Conservation (phyloP, 37 sponge, comb jelly and placozoan genomes). For the Cliona cf. orientalis region DNA sequence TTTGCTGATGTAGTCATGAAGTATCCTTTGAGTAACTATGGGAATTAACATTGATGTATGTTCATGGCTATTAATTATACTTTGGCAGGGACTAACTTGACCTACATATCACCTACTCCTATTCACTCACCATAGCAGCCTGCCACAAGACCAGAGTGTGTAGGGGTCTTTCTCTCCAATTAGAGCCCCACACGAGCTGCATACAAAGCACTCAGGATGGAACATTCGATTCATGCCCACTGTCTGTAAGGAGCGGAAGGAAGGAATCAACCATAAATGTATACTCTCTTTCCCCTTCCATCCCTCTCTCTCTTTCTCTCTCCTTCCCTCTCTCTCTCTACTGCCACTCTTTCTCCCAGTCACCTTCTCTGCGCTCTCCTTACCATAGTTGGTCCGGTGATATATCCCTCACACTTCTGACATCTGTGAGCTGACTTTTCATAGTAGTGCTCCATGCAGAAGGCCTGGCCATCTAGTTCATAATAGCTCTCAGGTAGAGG, state of each 20-base stretch:
- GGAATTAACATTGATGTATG: too few species aligned
- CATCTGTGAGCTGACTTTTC: constrained; percentile 72
- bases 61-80: too few species aligned
- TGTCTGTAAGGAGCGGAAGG: constrained; percentile 35
- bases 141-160: constrained; percentile 67
- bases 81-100: too few species aligned
- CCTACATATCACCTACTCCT: too few species aligned
- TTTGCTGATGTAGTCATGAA: too few species aligned
- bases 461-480: constrained; percentile 45
- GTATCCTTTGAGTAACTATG: too few species aligned
- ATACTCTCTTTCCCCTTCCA: background rate
- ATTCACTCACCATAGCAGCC: background rate
- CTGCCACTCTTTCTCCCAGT: background rate
- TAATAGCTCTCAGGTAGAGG: constrained; percentile 72
- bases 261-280: background rate
- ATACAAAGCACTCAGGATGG: constrained; percentile 85
- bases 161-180: constrained; percentile 77
- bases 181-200: constrained; percentile 57
- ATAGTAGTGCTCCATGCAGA: constrained; percentile 69
- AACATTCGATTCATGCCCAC: constrained; percentile 65
- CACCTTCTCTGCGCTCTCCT: background rate
- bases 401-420: constrained; percentile 49
- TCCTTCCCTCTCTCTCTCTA: constrained; percentile 5
- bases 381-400: constrained; percentile 84
- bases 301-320: background rate